phyloP scores from a whole-genome alignment of 2,797 vertebrate species.

The Chrosomus eos region DNA sequence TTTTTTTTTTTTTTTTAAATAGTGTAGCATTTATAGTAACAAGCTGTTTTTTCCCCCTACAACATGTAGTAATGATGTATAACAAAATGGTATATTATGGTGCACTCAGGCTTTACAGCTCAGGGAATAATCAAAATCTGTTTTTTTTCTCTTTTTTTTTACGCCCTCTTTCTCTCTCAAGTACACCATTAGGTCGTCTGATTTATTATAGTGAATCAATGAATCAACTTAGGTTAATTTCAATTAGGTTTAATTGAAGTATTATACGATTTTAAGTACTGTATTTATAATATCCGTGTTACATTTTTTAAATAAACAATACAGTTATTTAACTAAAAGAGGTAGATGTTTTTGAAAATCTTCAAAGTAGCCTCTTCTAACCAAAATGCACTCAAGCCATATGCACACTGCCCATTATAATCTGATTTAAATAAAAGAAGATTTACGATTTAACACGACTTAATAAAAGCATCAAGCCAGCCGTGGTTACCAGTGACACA shows the following conservation, averaged over 20 bases:
- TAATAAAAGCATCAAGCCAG: conserved; percentile 24
- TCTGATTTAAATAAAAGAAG: conserved; percentile 64
- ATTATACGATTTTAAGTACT: neutral
- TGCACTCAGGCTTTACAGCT: neutral
- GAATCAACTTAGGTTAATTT: neutral
- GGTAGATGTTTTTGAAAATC: neutral
- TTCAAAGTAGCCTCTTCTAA: neutral
- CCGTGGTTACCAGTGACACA: neutral
- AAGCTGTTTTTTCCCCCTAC: neutral
- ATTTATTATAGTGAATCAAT: neutral
- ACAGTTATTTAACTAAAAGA: neutral
- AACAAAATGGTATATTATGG: neutral
- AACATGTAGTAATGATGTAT: neutral
- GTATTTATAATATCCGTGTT: neutral
- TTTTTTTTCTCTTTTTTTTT: neutral
- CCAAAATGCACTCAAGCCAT: conserved; percentile 59
- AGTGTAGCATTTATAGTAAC: neutral
- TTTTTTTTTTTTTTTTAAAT: neutral
- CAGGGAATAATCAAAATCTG: neutral
- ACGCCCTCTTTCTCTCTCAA: neutral
- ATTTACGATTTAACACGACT: conserved; percentile 55
- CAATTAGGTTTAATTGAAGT: neutral
- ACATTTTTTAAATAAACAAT: neutral
- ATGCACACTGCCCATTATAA: conserved; percentile 67
- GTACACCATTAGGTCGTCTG: neutral